These are phyloP conservation scores for Labeo calbasu DNA, from an alignment of 2,797 vertebrate genomes.

Conservation along the genomic window DNA sequence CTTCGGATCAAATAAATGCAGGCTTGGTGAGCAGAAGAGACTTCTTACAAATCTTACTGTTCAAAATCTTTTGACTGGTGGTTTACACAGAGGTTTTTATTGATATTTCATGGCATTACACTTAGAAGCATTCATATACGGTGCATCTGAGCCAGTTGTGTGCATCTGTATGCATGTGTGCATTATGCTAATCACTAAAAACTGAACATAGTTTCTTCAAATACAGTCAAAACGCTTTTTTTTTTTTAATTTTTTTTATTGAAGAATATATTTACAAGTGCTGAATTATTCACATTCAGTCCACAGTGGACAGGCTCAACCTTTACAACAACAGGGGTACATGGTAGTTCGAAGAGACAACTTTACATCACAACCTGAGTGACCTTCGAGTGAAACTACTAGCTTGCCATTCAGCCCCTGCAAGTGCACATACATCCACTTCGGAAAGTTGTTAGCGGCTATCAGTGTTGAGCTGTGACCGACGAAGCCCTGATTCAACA, in stretches of 20 bases:
- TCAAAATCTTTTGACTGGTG: no score
- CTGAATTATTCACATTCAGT: conserved; percentile 60
- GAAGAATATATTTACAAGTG: conserved; percentile 76
- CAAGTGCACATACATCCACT: conserved; percentile 17
- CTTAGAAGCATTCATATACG: not conserved
- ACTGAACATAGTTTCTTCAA: conserved; percentile 33
- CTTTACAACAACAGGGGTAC: conserved; percentile 49
- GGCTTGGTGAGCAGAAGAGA: no score
- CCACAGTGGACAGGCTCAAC: conserved; percentile 62
- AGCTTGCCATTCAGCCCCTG: not conserved
- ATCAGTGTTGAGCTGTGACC: not conserved
- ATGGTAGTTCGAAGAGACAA: conserved; percentile 38
- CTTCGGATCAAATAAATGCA: no score
- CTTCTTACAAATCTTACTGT: no score
- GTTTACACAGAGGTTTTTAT: not conserved
- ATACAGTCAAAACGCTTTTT: conserved; percentile 69
- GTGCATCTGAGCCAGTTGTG: not conserved
- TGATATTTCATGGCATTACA: not conserved
- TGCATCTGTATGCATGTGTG: not conserved
- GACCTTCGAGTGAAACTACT: conserved; percentile 21
- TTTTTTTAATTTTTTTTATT: conserved; percentile 63
- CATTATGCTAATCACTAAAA: not conserved
- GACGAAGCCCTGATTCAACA: conserved; percentile 24
- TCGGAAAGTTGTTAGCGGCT: conserved; percentile 16
- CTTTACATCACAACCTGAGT: conserved; percentile 37